A percentile compares a stretch with the other conserved stretches of the same genome.
Evolutionary conservation across 2,797 vertebrate species (phyloP).

Genomic region (Sebastes cheni): DNA sequence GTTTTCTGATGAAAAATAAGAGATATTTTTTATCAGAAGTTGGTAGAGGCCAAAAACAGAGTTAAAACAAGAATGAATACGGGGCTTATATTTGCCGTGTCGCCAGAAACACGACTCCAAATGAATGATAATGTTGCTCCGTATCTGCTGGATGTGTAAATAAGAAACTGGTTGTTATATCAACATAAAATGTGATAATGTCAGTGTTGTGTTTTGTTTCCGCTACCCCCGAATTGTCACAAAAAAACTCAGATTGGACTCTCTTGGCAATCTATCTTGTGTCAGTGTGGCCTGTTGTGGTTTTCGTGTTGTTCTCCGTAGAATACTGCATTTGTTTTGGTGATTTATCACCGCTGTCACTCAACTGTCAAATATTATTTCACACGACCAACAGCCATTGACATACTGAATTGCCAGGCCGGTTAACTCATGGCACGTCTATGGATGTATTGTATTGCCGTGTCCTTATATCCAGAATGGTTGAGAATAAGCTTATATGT

Average conservation of each 20-base stretch:
- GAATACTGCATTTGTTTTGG: slow-evolving; percentile 2
- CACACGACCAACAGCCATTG: neutral
- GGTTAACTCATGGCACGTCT: neutral
- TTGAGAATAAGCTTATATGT: neutral
- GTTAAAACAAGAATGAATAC: neutral
- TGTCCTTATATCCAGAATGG: neutral
- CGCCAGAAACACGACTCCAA: neutral
- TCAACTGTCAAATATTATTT: slow-evolving; percentile 39
- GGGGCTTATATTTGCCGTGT: neutral
- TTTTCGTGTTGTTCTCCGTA: neutral
- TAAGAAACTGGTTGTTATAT: neutral
- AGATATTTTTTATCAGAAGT: neutral
- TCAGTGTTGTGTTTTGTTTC: neutral
- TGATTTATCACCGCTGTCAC: slow-evolving; percentile 31
- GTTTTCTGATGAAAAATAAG: neutral
- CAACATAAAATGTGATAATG: neutral
- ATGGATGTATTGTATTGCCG: neutral
- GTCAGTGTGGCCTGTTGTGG: neutral
- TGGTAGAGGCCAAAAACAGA: neutral
- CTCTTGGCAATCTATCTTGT: neutral
- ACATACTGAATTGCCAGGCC: slow-evolving; percentile 12
- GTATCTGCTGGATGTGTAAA: neutral
- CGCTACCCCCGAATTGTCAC: too few species aligned
- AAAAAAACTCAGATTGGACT: neutral
- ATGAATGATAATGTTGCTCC: neutral